phyloP scores from a whole-genome alignment of 2,797 vertebrate species.

The Neosalanx taihuensis region DNA sequence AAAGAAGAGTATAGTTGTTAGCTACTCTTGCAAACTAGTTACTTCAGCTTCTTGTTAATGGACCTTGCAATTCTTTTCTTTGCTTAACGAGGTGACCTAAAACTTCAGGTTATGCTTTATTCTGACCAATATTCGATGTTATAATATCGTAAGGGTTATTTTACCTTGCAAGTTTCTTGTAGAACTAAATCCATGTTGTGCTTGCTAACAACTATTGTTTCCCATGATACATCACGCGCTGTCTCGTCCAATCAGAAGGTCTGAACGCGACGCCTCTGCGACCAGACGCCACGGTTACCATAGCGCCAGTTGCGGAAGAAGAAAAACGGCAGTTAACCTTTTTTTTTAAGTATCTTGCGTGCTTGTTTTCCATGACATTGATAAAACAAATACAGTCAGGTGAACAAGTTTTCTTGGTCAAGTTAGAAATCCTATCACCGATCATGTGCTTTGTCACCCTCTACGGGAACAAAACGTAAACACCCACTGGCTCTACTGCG shows the following conservation, averaged over 20 bases:
- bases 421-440: no score
- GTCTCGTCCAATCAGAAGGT: conserved; percentile 2
- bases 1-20: no score
- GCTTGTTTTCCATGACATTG: background rate
- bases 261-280: background rate
- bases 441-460: background rate
- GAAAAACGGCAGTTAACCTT: no score
- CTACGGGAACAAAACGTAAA: background rate
- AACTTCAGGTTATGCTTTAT: background rate
- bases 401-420: no score
- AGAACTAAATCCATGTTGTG: conserved; percentile 15
- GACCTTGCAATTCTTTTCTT: no score
- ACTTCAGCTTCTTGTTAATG: no score
- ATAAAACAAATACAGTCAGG: background rate
- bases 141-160: background rate
- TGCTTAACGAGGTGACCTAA: background rate
- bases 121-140: background rate
- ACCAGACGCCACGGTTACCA: conserved; percentile 14
- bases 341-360: background rate
- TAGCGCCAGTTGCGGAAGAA: conserved; percentile 1
- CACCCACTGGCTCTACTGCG: background rate
- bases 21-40: no score
- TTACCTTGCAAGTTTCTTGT: background rate
- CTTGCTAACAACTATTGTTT: conserved; percentile 28
- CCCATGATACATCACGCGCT: conserved; percentile 38